Percentiles rank a stretch among this genome's conserved stretches.
These are phyloP conservation scores for Ophion ventricosus DNA, from an alignment of 2,888 invertebrate genomes.

Conservation along the genomic window DNA sequence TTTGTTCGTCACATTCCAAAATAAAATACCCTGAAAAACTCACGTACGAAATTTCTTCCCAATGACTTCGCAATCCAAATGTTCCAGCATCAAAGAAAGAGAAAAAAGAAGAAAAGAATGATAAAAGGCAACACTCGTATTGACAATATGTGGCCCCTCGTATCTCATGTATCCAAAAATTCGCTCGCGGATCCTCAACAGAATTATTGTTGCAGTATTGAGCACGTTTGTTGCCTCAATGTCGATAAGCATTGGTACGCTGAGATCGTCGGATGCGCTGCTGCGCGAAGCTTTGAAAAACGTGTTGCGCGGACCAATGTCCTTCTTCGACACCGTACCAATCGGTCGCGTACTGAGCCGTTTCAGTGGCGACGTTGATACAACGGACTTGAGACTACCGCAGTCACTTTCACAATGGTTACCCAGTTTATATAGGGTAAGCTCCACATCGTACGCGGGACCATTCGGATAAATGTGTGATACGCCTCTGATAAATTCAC, in stretches of 20 bases:
- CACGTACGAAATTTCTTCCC: too few relatives aligned
- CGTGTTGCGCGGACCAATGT: slow-evolving; percentile 85
- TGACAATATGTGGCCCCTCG: not conserved
- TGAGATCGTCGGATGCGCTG: slow-evolving; percentile 82
- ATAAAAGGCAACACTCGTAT: not conserved
- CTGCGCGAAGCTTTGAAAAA: slow-evolving; percentile 84
- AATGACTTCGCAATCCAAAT: too few relatives aligned
- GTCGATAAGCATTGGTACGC: slow-evolving; percentile 88
- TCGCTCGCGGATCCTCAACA: slow-evolving; percentile 41
- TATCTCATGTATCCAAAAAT: slow-evolving; percentile 6
- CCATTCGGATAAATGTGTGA: slow-evolving; percentile 26
- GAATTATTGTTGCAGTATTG: slow-evolving; percentile 85
- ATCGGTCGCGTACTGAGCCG: slow-evolving; percentile 87
- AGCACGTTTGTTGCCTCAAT: slow-evolving; percentile 88
- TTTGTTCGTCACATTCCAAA: too few relatives aligned
- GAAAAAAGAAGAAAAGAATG: not conserved
- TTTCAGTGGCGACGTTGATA: slow-evolving; percentile 86
- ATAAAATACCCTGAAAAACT: too few relatives aligned
- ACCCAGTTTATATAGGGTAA: slow-evolving; percentile 79
- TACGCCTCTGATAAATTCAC: not conserved
- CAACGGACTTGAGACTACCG: slow-evolving; percentile 85
- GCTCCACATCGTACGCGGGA: slow-evolving; percentile 60
- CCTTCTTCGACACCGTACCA: slow-evolving; percentile 87
- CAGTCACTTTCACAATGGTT: slow-evolving; percentile 77
- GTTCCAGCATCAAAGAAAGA: not conserved